Conservation (phyloP, 2,113 vertebrate species). For the Pimephales promelas region DNA sequence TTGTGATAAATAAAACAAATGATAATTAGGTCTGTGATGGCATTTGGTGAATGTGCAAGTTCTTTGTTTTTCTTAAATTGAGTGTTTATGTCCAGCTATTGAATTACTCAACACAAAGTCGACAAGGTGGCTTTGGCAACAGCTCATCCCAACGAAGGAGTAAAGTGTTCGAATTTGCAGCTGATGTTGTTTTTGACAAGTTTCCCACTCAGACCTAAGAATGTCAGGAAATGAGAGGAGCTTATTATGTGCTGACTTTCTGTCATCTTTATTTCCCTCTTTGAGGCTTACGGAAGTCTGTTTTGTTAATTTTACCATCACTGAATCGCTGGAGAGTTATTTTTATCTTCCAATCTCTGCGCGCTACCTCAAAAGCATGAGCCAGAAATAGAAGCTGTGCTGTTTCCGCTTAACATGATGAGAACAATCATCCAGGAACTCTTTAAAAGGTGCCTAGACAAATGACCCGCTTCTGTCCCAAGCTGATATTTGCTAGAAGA, state of each 20-base stretch:
- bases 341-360: slow-evolving; percentile 56
- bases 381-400: slow-evolving; percentile 48
- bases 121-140: background rate
- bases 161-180: slow-evolving; percentile 45
- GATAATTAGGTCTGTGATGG: background rate
- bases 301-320: slow-evolving; percentile 65
- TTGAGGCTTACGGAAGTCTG: background rate
- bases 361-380: slow-evolving; percentile 39
- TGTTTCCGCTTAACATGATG: slow-evolving; percentile 32
- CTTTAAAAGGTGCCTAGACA: background rate
- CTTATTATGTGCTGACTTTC: slow-evolving; percentile 38
- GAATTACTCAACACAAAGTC: slow-evolving; percentile 3
- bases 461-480: background rate
- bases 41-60: background rate
- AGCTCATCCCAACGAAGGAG: background rate
- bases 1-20: background rate
- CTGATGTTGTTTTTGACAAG: slow-evolving; percentile 62
- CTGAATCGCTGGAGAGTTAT: slow-evolving; percentile 48
- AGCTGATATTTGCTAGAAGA: slow-evolving; percentile 4
- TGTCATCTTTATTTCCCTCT: background rate
- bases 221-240: slow-evolving; percentile 61
- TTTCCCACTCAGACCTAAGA: slow-evolving; percentile 56
- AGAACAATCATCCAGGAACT: background rate
- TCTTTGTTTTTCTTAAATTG: slow-evolving; percentile 19
- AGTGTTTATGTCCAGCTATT: no score